Evolutionary conservation across 2,797 vertebrate species (phyloP).

Genomic region (Leucoraja ocellata): DNA sequence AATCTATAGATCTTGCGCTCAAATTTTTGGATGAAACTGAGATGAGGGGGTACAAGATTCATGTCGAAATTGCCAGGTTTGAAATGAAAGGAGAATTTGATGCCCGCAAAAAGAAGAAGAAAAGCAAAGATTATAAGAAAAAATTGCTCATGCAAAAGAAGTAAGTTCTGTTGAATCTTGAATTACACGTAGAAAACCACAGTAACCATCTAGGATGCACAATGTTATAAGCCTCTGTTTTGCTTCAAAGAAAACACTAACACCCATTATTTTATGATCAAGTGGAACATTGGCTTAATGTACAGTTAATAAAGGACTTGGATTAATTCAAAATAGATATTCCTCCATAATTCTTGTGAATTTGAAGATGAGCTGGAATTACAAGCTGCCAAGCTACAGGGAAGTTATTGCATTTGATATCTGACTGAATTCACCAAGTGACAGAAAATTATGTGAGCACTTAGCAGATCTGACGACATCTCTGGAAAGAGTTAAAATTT

Average conservation of each 20-base stretch:
- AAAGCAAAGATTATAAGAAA: slow-evolving; percentile 88
- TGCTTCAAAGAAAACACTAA: not conserved
- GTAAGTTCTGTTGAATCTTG: slow-evolving; percentile 49
- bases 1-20: slow-evolving; percentile 75
- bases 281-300: not conserved
- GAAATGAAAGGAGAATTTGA: slow-evolving; percentile 89
- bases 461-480: too few species aligned
- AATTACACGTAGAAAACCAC: too few species aligned
- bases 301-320: not conserved
- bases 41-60: slow-evolving; percentile 80
- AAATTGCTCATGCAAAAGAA: slow-evolving; percentile 84
- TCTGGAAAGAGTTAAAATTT: too few species aligned
- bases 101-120: slow-evolving; percentile 90
- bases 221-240: not conserved
- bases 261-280: not conserved
- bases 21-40: slow-evolving; percentile 85
- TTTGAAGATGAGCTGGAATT: not conserved
- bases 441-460: too few species aligned
- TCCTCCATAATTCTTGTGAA: not conserved
- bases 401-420: not conserved
- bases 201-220: not conserved
- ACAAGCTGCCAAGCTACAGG: not conserved
- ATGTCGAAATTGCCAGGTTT: slow-evolving; percentile 83
- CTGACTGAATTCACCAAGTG: not conserved
- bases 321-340: not conserved